Conservation (phyloP, 2,888 invertebrate genomes). For the Stenolophus ochropezus region DNA sequence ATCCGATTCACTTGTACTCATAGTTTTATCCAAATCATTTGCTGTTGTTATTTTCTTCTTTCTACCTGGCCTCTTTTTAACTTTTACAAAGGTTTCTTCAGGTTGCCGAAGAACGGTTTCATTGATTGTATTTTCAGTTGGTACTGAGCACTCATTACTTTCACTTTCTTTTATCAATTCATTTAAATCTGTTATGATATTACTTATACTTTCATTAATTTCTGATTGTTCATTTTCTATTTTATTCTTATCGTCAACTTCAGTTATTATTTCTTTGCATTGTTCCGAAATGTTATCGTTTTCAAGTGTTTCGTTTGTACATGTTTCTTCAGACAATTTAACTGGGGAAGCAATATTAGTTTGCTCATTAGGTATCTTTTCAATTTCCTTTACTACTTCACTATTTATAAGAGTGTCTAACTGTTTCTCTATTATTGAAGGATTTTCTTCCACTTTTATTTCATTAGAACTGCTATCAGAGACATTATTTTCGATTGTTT, state of each 20-base stretch:
- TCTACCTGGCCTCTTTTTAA: neutral
- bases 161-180: neutral
- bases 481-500: neutral
- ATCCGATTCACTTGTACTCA: neutral
- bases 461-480: neutral
- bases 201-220: neutral
- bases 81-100: neutral
- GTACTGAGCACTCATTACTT: neutral
- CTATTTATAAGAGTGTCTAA: neutral
- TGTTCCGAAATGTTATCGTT: neutral
- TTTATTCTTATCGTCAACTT: neutral
- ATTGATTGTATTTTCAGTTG: neutral
- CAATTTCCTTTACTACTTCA: neutral
- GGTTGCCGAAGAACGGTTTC: neutral
- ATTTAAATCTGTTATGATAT: neutral
- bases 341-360: neutral
- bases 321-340: no score
- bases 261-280: neutral
- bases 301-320: neutral
- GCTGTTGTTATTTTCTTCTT: neutral
- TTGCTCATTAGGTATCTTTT: neutral
- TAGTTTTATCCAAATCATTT: neutral
- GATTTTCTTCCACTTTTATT: neutral
- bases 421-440: conserved; percentile 1
- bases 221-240: neutral